Conservation (phyloP, 2,888 invertebrate species). For the Stenodera caucasica region DNA sequence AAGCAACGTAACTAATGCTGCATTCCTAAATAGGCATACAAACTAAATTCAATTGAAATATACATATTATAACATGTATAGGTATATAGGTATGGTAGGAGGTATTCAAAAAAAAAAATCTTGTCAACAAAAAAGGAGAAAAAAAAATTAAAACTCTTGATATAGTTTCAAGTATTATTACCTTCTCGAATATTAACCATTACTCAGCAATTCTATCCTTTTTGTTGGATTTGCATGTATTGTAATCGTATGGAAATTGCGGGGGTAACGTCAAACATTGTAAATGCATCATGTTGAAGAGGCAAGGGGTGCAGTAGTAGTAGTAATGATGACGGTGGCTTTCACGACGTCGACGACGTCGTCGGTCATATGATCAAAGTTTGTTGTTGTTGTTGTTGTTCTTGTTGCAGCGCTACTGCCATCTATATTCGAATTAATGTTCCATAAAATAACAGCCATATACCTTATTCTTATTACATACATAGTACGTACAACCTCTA, state of each 20-base stretch:
- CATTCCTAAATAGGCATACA: conserved; percentile 45
- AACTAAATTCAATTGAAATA: not conserved
- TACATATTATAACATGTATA: too few relatives aligned
- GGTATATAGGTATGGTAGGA: too few relatives aligned
- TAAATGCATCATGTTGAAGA: not conserved
- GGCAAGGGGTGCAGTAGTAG: not conserved
- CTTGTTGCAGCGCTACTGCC: conserved; percentile 28
- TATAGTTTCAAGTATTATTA: not conserved
- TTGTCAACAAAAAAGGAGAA: too few relatives aligned
- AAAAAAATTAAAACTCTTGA: not conserved
- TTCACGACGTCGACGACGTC: not conserved
- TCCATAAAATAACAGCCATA: conserved; percentile 46
- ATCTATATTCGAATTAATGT: conserved; percentile 47
- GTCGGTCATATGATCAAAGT: not conserved
- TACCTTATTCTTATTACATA: too few relatives aligned
- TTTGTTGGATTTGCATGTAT: not conserved
- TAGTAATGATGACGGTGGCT: not conserved
- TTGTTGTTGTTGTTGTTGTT: not conserved
- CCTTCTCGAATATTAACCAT: not conserved
- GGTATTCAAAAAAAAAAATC: too few relatives aligned
- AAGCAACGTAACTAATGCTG: conserved; percentile 53
- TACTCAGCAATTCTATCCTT: not conserved
- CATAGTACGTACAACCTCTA: too few relatives aligned
- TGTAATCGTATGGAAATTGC: not conserved
- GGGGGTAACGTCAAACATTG: not conserved